Base-by-base conservation (phyloP, 2,888 invertebrate species). In the Galeruca laticollis region DNA sequence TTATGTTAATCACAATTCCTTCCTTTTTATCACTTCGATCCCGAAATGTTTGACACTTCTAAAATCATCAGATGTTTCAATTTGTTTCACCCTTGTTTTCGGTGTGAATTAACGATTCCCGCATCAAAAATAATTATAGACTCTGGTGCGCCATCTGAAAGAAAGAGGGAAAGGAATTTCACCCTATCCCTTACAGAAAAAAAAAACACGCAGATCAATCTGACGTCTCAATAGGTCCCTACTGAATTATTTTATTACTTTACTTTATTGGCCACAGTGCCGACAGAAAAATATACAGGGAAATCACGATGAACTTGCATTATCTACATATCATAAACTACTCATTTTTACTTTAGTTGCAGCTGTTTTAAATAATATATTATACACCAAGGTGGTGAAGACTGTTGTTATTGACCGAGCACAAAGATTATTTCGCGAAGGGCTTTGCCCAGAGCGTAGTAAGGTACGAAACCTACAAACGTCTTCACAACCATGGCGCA, bases 111-210 rank as follows among this genome's bases (percentile, higher is more conserved):
- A 60, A 47, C 20, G 31, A 51, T 35, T 40, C 51, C 51, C 15
- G 31, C 49, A 59, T 65, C n/a, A 65, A 65, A 57, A 65, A 59
- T 65, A 65, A 65, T 65, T 65, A 65, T 59, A 65, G 59, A 59
- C 64, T 21, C 56, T 26, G 5, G 26, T 13, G 15, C n/a, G 8
- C 8, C 15, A 26, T 10, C 33, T 31, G 15, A 56, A 52, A 43
- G n/a, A 35, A n/a, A 49, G 43, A 51, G 49, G 33, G 59, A 65
- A 35, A 40, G 26, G 10, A 63, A 68, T 60, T 56, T 71, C 54
- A 64, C 62, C 63, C 67, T 31, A 47, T 49, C 43, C 49, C 62
- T 68, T 20, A 26, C 56, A n/a, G n/a, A n/a, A n/a, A n/a, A 56
- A 26, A 59, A 65, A 65, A 20, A 57, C 26, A 52, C 43, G 59